Evolutionary conservation across 2,888 invertebrate species (phyloP), one percentile per base, ranked within the genome.

Genomic region (Mimumesa dahlbomi): DNA sequence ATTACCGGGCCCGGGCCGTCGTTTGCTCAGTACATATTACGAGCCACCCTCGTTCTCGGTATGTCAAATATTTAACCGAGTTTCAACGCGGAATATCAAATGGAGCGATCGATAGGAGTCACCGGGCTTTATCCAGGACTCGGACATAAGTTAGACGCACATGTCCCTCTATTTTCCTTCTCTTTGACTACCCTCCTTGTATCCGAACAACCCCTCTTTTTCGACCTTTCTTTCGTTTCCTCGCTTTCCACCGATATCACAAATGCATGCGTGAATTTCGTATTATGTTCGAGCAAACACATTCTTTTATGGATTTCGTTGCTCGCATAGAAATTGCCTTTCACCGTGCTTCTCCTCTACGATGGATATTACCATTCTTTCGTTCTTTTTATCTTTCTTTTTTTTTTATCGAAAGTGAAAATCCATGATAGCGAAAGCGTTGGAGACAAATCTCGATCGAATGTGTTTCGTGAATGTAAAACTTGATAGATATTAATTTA

Each of bases 11-110:
- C 69, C 62, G 57, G 61, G 71, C 73, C 79, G 79, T 77, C 81
- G 83, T 86, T 86, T 86, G 82, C 84, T 85, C 82, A 80, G 85
- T 84, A 84, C 85, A 85, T 85, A 86, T 86, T 86, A 86, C 82
- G 69, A 73, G 63, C 77, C 71, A 73, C 75, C 82, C 67, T 65
- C 68, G 34, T 68, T 68, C 75, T 73, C 79, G 77, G 81, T 75
- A 83, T 83, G 85, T 84, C 85, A 86, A 86, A 86, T 86, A 86
- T 86, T 85, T 85, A 86, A 85, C 83, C 83, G 82, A 81, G 84
- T 82, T 84, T 82, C 80, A 82, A 76, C 79, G 83, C 73, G 75
- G 76, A 82, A 83, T 82, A 79, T 77, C 82, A 82, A 84, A 82
- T 81, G 82, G 77, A 61, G 62, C 80, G 82, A 84, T 84, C 84